Evolutionary conservation across 2,888 invertebrate genomes (phyloP), one percentile per base, ranked within the genome.

Genomic region (Melipona beecheii): DNA sequence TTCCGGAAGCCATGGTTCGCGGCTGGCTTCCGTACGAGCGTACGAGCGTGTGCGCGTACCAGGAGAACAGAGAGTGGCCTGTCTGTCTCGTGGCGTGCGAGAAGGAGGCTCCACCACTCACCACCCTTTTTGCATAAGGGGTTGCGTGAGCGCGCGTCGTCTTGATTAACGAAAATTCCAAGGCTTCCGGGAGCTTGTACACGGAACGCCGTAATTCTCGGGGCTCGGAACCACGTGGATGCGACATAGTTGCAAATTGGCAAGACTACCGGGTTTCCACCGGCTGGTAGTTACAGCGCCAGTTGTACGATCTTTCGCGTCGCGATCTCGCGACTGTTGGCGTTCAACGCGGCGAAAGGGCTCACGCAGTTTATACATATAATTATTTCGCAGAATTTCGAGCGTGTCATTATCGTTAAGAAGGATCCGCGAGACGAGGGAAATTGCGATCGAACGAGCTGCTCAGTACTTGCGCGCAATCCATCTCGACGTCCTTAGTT

Each of bases 1-100:
- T 79, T 76, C 69, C 84, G 78, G 78, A 66, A 78, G 58, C 60
- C 60, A 31, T n/a, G 68, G 62, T 36, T 52, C 58, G 50, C 72
- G 43, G 60, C n/a, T 68, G 27, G 54, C 21, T 82, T 77, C 36
- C 36, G 4, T 3, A 11, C 56, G 1, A 24, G 4, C 36, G 4
- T 3, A 11, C 56, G 1, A 24, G 4, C 21, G 5, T 24, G 31
- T 21, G 31, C 62, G 31, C 43, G 24, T 49, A 49, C 49, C 31
- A 64, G 49, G 17, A 74, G 64, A n/a, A 24, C 3, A 36, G 21
- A 27, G 54, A 6, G 4, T 9, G n/a, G 54, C 24, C 43, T 43
- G 43, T 43, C 43, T 69, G 71, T 75, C 60, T 27, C 52, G 50
- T 4, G 43, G 43, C 36, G 62, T 50, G 68, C 24, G 24, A 49